Evolutionary conservation across 37 sponge, comb jelly and placozoan species (phyloP), one percentile per base, ranked within the genome.

Genomic region (Axinella damicornis): DNA sequence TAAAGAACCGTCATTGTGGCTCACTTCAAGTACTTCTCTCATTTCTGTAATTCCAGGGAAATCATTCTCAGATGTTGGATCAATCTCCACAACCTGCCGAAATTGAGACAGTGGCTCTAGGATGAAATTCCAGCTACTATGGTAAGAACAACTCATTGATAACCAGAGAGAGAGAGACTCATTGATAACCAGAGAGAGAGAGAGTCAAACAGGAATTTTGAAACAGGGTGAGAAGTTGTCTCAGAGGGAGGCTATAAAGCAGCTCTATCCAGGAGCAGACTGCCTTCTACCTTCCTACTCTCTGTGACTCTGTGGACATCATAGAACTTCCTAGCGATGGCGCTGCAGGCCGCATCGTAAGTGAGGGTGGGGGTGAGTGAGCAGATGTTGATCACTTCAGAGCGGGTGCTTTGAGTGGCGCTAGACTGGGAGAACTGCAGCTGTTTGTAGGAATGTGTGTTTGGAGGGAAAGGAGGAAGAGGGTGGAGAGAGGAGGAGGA

Each of bases 371-470:
- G 71, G 30, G 59, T 18, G 16, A 70, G 62, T 4, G 61, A 53
- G 27, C 71, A 71, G 6, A 83, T 63, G 84, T 88, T 82, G 19
- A 71, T 69, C 0, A 77, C 78, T 2, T 76, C 31, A 2, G 89
- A 82, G 25, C 71, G 56, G 35, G 21, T 76, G 62, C 93, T 93
- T 27, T 74, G 36, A 16, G 93, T 93, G 40, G 93, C 94, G n/a
- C 57, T 84, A 2, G 84, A 69, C 31, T 71, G 27, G 41, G 56
- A 73, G 34, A 81, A 28, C 20, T 59, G 34, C 1, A 79, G 61
- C 80, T 84, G 64, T 36, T 46, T 4, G 66, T 65, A 16, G 15
- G 37, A 37, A 57, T 40, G 20, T 74, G 73, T 53, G n/a, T n/a
- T n/a, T n/a, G n/a, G n/a, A n/a, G n/a, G n/a, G n/a, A n/a, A n/a